Evolutionary conservation across 2,797 vertebrate genomes (phyloP), one percentile per base, ranked within the genome.

Genomic region (Avahi laniger): DNA sequence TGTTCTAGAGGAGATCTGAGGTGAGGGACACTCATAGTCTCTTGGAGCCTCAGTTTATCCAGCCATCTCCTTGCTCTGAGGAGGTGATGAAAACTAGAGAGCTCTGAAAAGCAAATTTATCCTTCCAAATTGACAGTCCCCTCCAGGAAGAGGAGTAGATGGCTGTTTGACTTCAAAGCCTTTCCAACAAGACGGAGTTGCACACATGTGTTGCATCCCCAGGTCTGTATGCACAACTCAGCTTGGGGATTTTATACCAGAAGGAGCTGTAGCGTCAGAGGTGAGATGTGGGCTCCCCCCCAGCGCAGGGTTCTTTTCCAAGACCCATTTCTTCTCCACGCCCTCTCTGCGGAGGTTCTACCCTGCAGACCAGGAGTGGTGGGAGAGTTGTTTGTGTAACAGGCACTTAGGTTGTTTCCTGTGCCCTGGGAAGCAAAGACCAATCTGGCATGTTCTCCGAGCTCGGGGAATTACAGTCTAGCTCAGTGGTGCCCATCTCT

Each of bases 21-120:
- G 38, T 10, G 46, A 73, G 8, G 7, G 46, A 63, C 35, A 7
- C 46, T 86, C 26, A 2, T 0, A 10, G 30, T 18, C 38, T 78
- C 54, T 50, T 41, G n/a, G 85, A 83, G n/a, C 38, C 50, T 80
- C n/a, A 4, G 11, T 81, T 70, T 87, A 33, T 33, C 22, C 35
- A 30, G 43, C 38, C 15, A 11, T 6, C 41, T 24, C 30, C 82
- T 86, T 83, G 67, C 22, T 78, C 28, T 33, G 61, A 92, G 88
- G 76, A 84, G 22, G 35, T 67, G 22, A n/a, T 26, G 13, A 84
- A 54, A 76, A 69, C 87, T 88, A 52, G 89, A 57, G 80, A 63
- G 48, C 33, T 65, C 75, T 50, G 75, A 65, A 67, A 95, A 76
- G 89, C 17, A 52, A 43, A 75, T 18, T 5, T 26, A 7, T 72